These are phyloP conservation scores for Sialia sialis DNA, from an alignment of 2,113 vertebrate species.

Conservation along the genomic window DNA sequence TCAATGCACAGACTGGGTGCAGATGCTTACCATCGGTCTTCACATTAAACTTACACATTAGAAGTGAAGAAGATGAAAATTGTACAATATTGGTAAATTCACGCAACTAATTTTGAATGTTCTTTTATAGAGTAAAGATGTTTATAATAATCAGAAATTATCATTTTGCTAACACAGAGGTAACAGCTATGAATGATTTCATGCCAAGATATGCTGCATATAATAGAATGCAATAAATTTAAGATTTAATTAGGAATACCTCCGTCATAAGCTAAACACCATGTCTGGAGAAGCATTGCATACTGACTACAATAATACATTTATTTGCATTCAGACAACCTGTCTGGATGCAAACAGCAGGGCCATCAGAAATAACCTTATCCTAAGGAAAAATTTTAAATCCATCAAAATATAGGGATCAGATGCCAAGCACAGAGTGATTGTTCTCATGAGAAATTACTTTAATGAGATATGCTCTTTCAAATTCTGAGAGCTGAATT, in stretches of 20 bases:
- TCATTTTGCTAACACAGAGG: background rate
- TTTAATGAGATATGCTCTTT: background rate
- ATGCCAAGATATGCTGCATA: background rate
- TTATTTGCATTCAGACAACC: background rate
- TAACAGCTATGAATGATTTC: background rate
- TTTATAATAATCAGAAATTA: background rate
- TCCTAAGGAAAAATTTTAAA: background rate
- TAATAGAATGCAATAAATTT: background rate
- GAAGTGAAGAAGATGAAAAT: background rate
- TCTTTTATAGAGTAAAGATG: background rate
- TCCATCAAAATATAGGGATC: background rate
- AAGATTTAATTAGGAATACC: background rate
- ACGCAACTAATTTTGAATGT: background rate
- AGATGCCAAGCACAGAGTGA: background rate
- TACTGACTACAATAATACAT: background rate
- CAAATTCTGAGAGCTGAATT: background rate
- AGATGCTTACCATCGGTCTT: background rate
- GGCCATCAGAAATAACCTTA: background rate
- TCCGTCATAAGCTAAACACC: background rate
- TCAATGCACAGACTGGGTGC: background rate
- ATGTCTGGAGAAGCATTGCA: background rate
- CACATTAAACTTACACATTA: background rate
- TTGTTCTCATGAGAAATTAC: background rate
- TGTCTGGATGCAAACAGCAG: background rate
- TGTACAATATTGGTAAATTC: background rate